phyloP scores from a whole-genome alignment of 2,797 vertebrate species.

The Microtus obscurus region DNA sequence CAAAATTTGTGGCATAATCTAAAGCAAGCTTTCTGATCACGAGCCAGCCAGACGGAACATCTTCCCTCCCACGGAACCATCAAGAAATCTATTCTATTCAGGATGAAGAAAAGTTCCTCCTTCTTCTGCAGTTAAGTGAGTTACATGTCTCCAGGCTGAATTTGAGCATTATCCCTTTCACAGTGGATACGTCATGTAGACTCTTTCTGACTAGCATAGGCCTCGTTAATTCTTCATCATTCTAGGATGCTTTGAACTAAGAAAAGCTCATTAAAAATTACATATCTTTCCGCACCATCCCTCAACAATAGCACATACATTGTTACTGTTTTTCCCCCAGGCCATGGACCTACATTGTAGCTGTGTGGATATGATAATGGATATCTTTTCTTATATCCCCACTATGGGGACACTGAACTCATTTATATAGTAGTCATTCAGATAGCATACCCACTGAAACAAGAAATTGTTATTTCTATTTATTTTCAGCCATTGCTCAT shows the following conservation, averaged over 20 bases:
- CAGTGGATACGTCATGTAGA: constrained; percentile 69
- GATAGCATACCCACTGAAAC: not conserved
- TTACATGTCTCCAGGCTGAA: constrained; percentile 65
- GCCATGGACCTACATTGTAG: not conserved
- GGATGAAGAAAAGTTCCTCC: constrained; percentile 73
- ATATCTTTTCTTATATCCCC: not conserved
- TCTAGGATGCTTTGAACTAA: not conserved
- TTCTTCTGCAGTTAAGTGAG: constrained; percentile 71
- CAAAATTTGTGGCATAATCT: constrained; percentile 41
- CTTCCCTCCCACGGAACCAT: constrained; percentile 68
- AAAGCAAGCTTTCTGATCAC: not conserved
- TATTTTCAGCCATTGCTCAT: not conserved
- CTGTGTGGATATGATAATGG: not conserved
- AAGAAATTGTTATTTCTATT: not conserved
- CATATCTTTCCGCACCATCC: not conserved
- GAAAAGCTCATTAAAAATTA: constrained; percentile 18
- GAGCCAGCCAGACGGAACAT: not conserved
- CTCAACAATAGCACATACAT: not conserved
- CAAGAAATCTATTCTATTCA: constrained; percentile 77
- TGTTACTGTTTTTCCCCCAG: not conserved
- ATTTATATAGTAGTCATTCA: not conserved
- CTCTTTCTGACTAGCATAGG: constrained; percentile 40
- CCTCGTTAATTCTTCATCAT: not conserved
- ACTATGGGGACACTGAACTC: not conserved
- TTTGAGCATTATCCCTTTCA: constrained; percentile 72